Base-by-base conservation (phyloP, 1,140 invertebrate species). In the Drosophila bocki region DNA sequence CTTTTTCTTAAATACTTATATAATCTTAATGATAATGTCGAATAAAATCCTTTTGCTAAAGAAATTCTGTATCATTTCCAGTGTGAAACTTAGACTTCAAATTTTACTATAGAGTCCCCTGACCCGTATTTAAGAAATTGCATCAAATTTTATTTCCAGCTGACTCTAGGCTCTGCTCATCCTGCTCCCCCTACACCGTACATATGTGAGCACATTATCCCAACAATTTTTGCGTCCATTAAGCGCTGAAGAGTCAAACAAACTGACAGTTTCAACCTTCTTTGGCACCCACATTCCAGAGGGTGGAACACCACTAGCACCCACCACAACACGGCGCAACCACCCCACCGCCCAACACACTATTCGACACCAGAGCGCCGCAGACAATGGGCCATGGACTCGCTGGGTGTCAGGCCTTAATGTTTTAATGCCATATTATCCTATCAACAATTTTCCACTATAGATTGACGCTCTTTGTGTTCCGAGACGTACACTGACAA, bases 351-450 rank as follows among this genome's bases (percentile, higher is more conserved):
- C 26, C 44, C 29, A 48, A 3, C 51, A 50, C 63, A 29, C 26
- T 41, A 59, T 72, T 58, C 29, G 51, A 72, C 26, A 42, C 44
- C 69, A 68, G 35, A 58, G 62, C 44, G 29, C 39, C 37, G 29
- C 39, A 57, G 33, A 71, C 68, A 71, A 71, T 69, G 63, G 63
- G 39, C 50, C 44, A 32, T 47, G 44, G 45, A 58, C 22, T 22
- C 33, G 32, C n/a, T 32, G 47, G 50, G 50, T 84, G 78, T 65
- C 82, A 78, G 65, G 47, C 67, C 67, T 56, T 80, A 86, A 86
- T 80, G 80, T 83, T 80, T 80, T 87, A 86, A 87, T 86, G 79
- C 76, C 83, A 77, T 53, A 86, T 86, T 86, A 86, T 86, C 80
- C 80, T 79, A 79, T 82, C 82, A 87, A 86, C 69, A 82, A 87